These are phyloP conservation scores for Menura novaehollandiae DNA, from an alignment of 2,113 vertebrate genomes.

Conservation along the genomic window DNA sequence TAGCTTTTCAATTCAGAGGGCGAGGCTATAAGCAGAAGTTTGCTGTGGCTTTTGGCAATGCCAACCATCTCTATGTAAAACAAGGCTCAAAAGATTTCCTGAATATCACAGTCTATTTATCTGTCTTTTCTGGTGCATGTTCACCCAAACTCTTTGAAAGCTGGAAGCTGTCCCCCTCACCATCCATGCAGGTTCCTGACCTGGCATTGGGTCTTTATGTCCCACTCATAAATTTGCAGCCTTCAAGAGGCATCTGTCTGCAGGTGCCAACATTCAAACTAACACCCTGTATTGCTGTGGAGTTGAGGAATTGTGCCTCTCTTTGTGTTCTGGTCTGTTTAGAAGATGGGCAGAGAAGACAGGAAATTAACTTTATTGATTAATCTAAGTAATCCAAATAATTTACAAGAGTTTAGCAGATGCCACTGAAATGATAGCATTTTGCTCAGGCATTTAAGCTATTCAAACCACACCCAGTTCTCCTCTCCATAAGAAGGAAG, in stretches of 20 bases:
- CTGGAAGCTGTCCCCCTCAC: neutral
- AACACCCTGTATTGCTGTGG: neutral
- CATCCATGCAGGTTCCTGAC: neutral
- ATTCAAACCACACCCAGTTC: neutral
- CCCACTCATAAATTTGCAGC: neutral
- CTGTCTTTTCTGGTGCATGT: neutral
- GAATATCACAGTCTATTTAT: neutral
- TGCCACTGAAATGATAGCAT: neutral
- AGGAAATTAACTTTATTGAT: neutral
- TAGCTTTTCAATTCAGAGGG: fast-evolving
- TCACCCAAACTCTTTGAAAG: neutral
- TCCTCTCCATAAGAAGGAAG: neutral
- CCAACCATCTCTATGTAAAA: neutral
- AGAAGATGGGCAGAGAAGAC: neutral
- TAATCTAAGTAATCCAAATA: neutral
- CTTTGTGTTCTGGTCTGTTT: neutral
- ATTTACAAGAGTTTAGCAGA: neutral
- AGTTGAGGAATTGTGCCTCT: neutral
- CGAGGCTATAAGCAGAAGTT: neutral
- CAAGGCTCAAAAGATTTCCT: neutral
- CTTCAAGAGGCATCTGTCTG: neutral
- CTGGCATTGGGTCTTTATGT: neutral
- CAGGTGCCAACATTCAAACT: neutral
- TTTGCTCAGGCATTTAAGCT: neutral
- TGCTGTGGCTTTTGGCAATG: neutral